A percentile compares a stretch with the other conserved stretches of the same genome.
Evolutionary conservation across 2,113 vertebrate genomes (phyloP).

Genomic region (Apodemus sylvaticus): DNA sequence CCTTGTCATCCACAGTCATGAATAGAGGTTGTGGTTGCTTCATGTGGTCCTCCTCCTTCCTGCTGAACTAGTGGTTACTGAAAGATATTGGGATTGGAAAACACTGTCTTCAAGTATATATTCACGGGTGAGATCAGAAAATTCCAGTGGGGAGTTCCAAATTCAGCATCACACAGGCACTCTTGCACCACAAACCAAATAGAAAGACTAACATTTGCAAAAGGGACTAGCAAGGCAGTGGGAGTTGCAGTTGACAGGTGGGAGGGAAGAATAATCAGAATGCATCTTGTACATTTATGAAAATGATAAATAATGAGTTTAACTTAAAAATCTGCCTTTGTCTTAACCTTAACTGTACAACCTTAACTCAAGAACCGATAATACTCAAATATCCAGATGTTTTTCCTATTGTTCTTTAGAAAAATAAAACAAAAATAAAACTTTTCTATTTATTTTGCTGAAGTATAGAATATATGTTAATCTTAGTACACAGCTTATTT

Average conservation of each 20-base stretch:
- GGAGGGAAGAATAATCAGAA: not conserved
- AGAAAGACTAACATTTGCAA: not conserved
- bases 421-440: constrained; percentile 10
- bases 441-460: not conserved
- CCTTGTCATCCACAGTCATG: no score
- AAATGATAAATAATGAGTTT: not conserved
- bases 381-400: not conserved
- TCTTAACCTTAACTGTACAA: not conserved
- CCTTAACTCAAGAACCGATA: not conserved
- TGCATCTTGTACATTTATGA: not conserved
- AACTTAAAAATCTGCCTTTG: not conserved
- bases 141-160: not conserved
- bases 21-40: no score
- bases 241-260: not conserved
- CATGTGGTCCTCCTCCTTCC: no score
- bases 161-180: not conserved
- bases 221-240: not conserved
- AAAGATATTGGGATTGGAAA: not conserved
- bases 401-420: not conserved
- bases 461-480: not conserved
- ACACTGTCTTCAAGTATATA: not conserved
- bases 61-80: not conserved
- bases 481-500: not conserved
- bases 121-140: no score
- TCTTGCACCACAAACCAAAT: not conserved